Evolutionary conservation across 1,140 invertebrate genomes (phyloP).

Genomic region (Papilio polyxenes): DNA sequence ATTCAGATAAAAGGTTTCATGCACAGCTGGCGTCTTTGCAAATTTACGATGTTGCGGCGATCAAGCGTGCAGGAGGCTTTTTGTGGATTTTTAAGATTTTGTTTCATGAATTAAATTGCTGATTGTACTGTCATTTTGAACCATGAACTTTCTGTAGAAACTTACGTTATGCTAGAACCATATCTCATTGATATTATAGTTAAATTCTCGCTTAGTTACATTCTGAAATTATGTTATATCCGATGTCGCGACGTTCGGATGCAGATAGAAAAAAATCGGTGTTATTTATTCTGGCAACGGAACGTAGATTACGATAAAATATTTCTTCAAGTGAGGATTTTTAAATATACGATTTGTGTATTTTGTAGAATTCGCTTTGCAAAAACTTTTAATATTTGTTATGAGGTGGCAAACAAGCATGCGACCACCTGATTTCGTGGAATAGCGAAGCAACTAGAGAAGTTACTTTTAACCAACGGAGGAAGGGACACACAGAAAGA

Average conservation of each 20-base stretch:
- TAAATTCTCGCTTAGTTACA: conserved; percentile 7
- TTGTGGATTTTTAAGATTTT: background rate
- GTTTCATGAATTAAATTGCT: background rate
- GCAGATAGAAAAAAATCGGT: conserved; percentile 1
- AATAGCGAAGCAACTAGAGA: no score
- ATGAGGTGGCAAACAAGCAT: no score
- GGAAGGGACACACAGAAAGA: no score
- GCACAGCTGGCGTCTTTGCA: conserved; percentile 34
- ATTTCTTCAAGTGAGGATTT: background rate
- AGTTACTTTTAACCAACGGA: no score
- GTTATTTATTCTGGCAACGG: background rate
- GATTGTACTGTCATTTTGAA: background rate
- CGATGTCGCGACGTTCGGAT: background rate
- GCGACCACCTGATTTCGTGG: no score
- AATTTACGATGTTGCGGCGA: conserved; percentile 31
- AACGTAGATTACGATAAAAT: background rate
- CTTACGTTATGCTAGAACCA: background rate
- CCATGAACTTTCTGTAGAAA: background rate
- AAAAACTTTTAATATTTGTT: no score
- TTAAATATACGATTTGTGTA: no score
- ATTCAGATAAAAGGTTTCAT: conserved; percentile 38
- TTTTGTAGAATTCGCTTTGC: no score
- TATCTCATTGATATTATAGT: conserved; percentile 12
- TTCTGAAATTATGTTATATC: background rate
- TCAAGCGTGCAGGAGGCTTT: conserved; percentile 3